Evolutionary conservation across 2,888 invertebrate species (phyloP), one percentile per base, ranked within the genome.

Genomic region (Nebria salina): DNA sequence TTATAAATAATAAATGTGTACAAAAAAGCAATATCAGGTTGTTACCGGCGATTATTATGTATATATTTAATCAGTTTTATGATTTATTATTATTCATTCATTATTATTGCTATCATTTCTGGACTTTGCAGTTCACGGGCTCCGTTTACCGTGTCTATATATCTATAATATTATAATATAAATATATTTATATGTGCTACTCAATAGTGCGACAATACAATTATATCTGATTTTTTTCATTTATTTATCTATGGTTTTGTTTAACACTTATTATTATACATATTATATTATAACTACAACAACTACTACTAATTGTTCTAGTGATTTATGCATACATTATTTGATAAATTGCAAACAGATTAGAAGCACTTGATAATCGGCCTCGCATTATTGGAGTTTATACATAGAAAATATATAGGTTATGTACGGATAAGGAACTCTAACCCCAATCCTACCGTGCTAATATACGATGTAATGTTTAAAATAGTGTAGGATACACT

Each of bases 11-110:
- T 66, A 54, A 13, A 73, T 66, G 75, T 81, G 76, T 81, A 81
- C 81, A 81, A 81, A 75, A 54, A 81, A 81, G 81, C 81, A 81
- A 81, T 80, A 80, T 81, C 76, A 81, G 81, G 76, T 81, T 81
- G 81, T 81, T 81, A 81, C 76, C 81, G 81, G 76, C 75, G 81
- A 70, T 80, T 80, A 64, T 25, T 75, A 80, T 80, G 75, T 80
- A 81, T 81, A 81, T 81, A 81, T 81, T 81, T 72, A 81, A 81
- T 81, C 81, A 81, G 81, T 81, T 81, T 81, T 81, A 81, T 81
- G 81, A 81, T 81, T 81, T 81, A 81, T 65, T 65, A 25, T n/a
- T 54, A 54, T 54, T 54, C 54, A 54, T 54, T 54, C 8, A 54
- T 54, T 54, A 54, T 54, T 8, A 54, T 54, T 54, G 13, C 54